phyloP scores from a whole-genome alignment of 2,888 invertebrate genomes.

The Taphrorychus bicolor region DNA sequence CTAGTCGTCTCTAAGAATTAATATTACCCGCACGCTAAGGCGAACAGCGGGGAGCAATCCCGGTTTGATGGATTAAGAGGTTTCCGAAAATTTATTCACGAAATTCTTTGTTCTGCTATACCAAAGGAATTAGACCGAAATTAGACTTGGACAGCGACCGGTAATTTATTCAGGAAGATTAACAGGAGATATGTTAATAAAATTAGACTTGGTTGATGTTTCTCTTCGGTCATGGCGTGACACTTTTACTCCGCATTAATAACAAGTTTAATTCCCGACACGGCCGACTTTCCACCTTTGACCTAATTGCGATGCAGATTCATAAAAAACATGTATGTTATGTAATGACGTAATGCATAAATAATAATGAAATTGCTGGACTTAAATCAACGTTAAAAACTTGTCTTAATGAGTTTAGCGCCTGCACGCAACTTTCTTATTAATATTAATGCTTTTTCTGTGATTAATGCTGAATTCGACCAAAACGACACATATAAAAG shows the following conservation, averaged over 20 bases:
- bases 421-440: slow-evolving; percentile 36
- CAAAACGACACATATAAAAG: slow-evolving; percentile 26
- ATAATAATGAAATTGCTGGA: slow-evolving; percentile 8
- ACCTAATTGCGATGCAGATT: background rate
- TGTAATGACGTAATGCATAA: slow-evolving; percentile 4
- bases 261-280: background rate
- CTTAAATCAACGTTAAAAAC: slow-evolving; percentile 22
- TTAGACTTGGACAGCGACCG: slow-evolving; percentile 16
- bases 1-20: slow-evolving; percentile 1
- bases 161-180: slow-evolving; percentile 29
- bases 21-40: slow-evolving; percentile 11
- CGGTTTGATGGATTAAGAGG: slow-evolving; percentile 28
- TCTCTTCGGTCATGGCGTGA: slow-evolving; percentile 1
- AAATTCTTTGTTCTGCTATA: slow-evolving; percentile 26
- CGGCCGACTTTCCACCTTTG: background rate
- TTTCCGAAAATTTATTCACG: slow-evolving; percentile 26
- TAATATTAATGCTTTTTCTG: slow-evolving; percentile 33
- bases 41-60: slow-evolving; percentile 23
- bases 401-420: slow-evolving; percentile 19
- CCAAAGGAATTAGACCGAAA: slow-evolving; percentile 25
- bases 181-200: slow-evolving; percentile 28
- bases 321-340: background rate
- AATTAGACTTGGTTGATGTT: slow-evolving; percentile 16
- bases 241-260: background rate
- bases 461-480: slow-evolving; percentile 36